These are phyloP conservation scores for Zoanthus solanderi DNA, from an alignment of 92 coral and sea anemone genomes.

Conservation along the genomic window DNA sequence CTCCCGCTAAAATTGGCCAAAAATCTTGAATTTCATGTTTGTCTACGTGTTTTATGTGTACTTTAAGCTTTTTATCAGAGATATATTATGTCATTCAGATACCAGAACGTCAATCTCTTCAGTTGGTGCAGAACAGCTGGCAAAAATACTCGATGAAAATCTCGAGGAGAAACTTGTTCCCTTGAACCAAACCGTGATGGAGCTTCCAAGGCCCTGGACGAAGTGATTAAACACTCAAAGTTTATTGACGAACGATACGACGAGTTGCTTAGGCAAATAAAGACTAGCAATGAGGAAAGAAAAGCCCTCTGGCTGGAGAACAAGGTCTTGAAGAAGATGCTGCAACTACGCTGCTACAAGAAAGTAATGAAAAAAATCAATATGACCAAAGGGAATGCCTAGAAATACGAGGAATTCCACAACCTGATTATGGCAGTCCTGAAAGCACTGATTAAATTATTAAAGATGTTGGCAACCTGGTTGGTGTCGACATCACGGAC, in stretches of 20 bases:
- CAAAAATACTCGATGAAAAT: neutral
- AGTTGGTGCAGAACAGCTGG: neutral
- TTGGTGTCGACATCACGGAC: slow-evolving; percentile 30
- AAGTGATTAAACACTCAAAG: slow-evolving; percentile 45
- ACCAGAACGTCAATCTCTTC: neutral
- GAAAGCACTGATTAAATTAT: slow-evolving; percentile 18
- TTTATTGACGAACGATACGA: slow-evolving; percentile 34
- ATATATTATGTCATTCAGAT: slow-evolving; percentile 12
- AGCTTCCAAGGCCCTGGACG: slow-evolving; percentile 35
- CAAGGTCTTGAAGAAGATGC: slow-evolving; percentile 3
- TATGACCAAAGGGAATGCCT: slow-evolving; percentile 6
- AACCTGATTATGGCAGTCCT: neutral
- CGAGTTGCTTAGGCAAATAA: slow-evolving; percentile 34
- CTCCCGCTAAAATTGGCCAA: slow-evolving; percentile 16
- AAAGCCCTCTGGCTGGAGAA: slow-evolving; percentile 40
- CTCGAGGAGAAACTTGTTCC: slow-evolving; percentile 40
- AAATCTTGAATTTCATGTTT: slow-evolving; percentile 6
- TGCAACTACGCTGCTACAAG: slow-evolving; percentile 7
- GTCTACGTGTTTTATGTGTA: slow-evolving; percentile 19
- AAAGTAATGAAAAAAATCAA: slow-evolving; percentile 20
- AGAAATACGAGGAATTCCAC: slow-evolving; percentile 29
- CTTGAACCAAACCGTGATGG: slow-evolving; percentile 42
- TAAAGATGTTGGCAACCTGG: slow-evolving; percentile 21
- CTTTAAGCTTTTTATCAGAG: slow-evolving; percentile 12
- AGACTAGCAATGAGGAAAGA: slow-evolving; percentile 38